These are phyloP conservation scores for Cacatua alba DNA, from an alignment of 2,113 vertebrate species.

Conservation along the genomic window DNA sequence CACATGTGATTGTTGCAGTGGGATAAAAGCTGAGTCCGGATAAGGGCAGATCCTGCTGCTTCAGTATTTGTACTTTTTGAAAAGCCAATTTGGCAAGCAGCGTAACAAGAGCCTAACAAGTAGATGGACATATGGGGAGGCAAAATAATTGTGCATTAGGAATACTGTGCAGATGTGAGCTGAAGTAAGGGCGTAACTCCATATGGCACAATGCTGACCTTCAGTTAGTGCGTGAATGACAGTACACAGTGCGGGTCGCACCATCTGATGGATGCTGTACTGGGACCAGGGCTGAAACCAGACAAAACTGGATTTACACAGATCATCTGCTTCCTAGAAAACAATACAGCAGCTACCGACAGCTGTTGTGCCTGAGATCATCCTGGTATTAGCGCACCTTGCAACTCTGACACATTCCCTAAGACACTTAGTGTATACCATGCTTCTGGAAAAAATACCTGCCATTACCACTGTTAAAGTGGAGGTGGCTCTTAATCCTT, in stretches of 20 bases:
- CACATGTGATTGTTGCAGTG: constrained; percentile 43
- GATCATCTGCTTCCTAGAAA: constrained; percentile 9
- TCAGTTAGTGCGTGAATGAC: constrained; percentile 72
- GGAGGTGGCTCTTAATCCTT: background rate
- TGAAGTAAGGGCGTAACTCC: constrained; percentile 54
- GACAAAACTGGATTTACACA: background rate
- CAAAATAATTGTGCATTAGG: constrained; percentile 72
- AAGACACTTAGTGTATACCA: background rate
- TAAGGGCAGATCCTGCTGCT: constrained; percentile 52
- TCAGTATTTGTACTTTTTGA: constrained; percentile 70
- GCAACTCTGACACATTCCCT: background rate
- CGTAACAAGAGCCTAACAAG: constrained; percentile 76
- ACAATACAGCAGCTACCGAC: background rate
- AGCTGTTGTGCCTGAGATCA: constrained; percentile 22
- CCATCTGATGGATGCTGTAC: constrained; percentile 1
- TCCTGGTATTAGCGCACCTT: background rate
- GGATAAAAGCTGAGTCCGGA: constrained; percentile 50
- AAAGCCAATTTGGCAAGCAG: constrained; percentile 80
- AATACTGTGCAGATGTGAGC: constrained; percentile 71
- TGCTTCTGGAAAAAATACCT: background rate
- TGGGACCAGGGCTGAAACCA: background rate
- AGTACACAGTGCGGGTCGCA: constrained; percentile 41
- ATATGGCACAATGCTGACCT: constrained; percentile 67
- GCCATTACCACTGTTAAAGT: background rate
- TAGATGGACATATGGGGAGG: constrained; percentile 82